Conservation (phyloP, 2,888 invertebrate genomes). For the Eristalinus aeneus region DNA sequence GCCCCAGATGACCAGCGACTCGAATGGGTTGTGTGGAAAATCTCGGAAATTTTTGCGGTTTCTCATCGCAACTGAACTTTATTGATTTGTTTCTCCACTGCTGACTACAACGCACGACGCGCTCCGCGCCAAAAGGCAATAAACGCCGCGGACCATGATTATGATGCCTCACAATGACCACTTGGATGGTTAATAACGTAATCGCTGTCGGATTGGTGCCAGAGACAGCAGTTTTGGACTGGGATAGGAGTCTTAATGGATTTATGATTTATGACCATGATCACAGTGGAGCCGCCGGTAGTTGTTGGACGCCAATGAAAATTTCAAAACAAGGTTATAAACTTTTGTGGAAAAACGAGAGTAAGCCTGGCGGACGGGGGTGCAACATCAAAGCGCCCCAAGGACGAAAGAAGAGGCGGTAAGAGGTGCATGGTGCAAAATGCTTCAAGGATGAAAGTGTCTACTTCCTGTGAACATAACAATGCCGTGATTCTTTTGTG, state of each 20-base stretch:
- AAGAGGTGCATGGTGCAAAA: not conserved
- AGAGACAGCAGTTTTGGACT: conserved; percentile 12
- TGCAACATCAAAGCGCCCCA: no score
- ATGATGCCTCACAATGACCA: conserved; percentile 1
- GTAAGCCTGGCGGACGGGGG: not conserved
- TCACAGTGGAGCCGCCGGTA: not conserved
- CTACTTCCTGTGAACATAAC: not conserved
- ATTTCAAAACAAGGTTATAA: conserved; percentile 14
- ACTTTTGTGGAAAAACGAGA: not conserved
- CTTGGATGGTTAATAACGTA: conserved; percentile 36
- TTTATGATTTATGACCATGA: conserved; percentile 39
- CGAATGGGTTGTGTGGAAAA: conserved; percentile 1
- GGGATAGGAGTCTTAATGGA: conserved; percentile 25
- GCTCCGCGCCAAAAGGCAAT: not conserved
- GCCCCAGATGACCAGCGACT: not conserved
- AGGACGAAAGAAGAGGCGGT: no score
- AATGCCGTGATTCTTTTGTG: not conserved
- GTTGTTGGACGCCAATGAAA: not conserved
- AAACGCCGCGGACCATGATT: not conserved
- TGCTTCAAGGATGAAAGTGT: not conserved
- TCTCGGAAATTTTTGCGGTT: conserved; percentile 45
- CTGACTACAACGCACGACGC: no score
- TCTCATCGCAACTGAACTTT: conserved; percentile 31
- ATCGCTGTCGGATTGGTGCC: conserved; percentile 2
- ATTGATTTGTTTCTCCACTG: conserved; percentile 1